Conservation (phyloP, 2,888 invertebrate genomes). For the Lithophane ornitopus region DNA sequence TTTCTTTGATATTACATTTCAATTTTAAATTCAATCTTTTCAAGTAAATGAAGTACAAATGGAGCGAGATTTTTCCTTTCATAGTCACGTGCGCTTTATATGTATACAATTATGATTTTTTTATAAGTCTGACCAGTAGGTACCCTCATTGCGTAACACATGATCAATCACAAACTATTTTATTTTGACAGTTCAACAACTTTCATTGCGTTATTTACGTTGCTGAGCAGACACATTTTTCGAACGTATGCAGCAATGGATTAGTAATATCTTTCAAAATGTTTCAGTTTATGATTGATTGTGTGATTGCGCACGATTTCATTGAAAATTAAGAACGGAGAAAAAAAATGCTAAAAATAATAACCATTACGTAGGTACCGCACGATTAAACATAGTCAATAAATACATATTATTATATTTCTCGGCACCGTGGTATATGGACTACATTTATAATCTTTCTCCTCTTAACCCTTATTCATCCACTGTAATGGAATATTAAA, state of each 20-base stretch:
- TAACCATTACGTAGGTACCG: not conserved
- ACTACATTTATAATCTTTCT: not conserved
- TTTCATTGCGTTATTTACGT: no score
- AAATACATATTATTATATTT: not conserved
- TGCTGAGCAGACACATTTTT: no score
- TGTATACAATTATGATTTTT: not conserved
- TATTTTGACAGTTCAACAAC: no score
- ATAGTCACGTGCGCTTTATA: not conserved
- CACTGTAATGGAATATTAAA: not conserved
- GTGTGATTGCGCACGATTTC: not conserved
- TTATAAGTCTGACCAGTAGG: not conserved
- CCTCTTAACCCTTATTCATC: not conserved
- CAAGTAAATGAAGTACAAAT: slow-evolving; percentile 11
- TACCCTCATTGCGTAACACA: no score
- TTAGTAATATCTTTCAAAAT: no score
- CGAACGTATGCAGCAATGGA: no score
- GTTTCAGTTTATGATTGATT: no score
- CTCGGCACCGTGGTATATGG: not conserved
- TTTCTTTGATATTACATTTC: slow-evolving; percentile 14
- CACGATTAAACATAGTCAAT: not conserved
- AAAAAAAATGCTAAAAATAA: not conserved
- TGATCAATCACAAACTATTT: no score
- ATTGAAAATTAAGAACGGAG: slow-evolving; percentile 4
- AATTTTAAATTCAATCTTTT: slow-evolving; percentile 20
- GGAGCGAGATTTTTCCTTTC: slow-evolving; percentile 2